Conservation (phyloP, 2,113 vertebrate species). For the Thomomys bottae region DNA sequence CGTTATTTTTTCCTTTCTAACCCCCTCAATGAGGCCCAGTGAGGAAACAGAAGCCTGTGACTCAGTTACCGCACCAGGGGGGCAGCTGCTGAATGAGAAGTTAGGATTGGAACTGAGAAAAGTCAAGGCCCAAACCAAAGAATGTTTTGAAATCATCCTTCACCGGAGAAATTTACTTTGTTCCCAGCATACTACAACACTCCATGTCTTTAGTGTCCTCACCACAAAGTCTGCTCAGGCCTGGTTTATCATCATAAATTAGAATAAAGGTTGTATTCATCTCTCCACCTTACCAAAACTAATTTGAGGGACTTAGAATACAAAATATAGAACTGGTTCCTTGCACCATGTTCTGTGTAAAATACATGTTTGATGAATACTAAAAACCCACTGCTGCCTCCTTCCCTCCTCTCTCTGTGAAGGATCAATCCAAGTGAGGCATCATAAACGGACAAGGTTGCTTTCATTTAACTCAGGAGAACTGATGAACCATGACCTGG, state of each 20-base stretch:
- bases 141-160: constrained; percentile 41
- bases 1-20: too few relatives aligned
- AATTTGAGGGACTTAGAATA: neutral
- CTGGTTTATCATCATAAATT: constrained; percentile 40
- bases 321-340: neutral
- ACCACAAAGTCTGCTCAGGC: constrained; percentile 12
- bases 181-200: constrained; percentile 25
- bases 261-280: constrained; percentile 14
- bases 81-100: neutral
- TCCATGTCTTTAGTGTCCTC: neutral
- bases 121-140: constrained; percentile 4
- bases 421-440: neutral
- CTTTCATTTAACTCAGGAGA: neutral
- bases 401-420: neutral
- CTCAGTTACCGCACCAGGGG: neutral
- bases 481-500: neutral
- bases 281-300: constrained; percentile 9
- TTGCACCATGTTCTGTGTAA: neutral
- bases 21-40: neutral
- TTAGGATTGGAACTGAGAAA: constrained; percentile 26
- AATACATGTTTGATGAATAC: neutral
- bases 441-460: neutral
- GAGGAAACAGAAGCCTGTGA: neutral
- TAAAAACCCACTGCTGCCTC: neutral
- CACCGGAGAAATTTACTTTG: constrained; percentile 4